Base-by-base conservation (phyloP, 2,888 invertebrate species). In the Caenorhabditis virilis region DNA sequence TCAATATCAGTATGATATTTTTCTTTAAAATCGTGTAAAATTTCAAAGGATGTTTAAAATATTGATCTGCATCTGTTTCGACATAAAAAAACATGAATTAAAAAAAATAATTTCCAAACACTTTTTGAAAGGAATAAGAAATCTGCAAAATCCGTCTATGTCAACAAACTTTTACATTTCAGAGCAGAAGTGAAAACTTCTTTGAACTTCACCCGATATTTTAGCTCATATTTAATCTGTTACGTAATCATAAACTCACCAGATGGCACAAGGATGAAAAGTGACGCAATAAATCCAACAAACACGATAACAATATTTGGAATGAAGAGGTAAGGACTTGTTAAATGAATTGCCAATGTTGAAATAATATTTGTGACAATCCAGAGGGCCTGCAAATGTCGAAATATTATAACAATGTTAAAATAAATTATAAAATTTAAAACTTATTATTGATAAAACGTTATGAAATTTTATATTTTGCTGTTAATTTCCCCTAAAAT, bases 251-350 rank as follows among this genome's bases (percentile, higher is more conserved):
- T n/a, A n/a, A 36, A 18, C 38, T 18, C 11, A 38, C 38, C 38
- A 18, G 38, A 38, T 18, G 38, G 38, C 11, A 9, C 38, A 18
- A 38, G 16, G 2, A 38, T 38, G 18, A 38, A 18, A 18, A 38
- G 7, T 9, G 20, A 38, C 16, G 20, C 3, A 38, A 38, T 20
- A 18, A 38, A 38, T 20, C 38, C 18, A 38, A 38, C 20, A n/a
- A 38, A 20, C 5, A 38, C 38, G 20, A 38, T 15, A 38, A 38
- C 20, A 38, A 38, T 38, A 18, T 38, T 38, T 18, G 38, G 38
- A 38, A 38, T 38, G 38, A 38, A 38, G 15, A 38, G n/a, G 20
- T 38, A 38, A 18, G 38, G 38, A 20, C 16, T 38, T 38, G 38
- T 38, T 20, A 38, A 20, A 18, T 38, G 38, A 7, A 11, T 4